A percentile compares a stretch with the other conserved stretches of the same genome.
These are phyloP conservation scores for Acromyrmex heyeri DNA, from an alignment of 1,140 invertebrate species.

Conservation along the genomic window DNA sequence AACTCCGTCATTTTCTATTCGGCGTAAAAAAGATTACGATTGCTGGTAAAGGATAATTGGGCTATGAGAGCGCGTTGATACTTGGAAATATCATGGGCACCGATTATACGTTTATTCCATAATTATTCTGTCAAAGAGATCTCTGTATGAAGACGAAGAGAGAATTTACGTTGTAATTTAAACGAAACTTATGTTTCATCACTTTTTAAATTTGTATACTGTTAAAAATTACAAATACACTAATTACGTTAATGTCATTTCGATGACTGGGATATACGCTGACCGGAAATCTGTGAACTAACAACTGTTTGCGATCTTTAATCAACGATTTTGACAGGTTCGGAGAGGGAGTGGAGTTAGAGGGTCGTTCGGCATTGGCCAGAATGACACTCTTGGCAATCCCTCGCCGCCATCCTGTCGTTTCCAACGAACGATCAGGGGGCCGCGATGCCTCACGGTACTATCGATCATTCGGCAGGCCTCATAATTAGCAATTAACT, in stretches of 20 bases:
- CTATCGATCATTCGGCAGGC: conserved; percentile 87
- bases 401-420: conserved; percentile 75
- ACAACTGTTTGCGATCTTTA: conserved; percentile 30
- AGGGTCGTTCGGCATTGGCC: conserved; percentile 60
- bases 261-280: not conserved
- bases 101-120: conserved; percentile 19
- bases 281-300: conserved; percentile 17
- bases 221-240: not conserved
- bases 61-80: conserved; percentile 19
- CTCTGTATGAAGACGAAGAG: not conserved
- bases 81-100: conserved; percentile 18
- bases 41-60: conserved; percentile 50
- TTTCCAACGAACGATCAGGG: conserved; percentile 78
- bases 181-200: not conserved
- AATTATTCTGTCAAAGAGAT: not conserved
- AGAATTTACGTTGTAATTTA: not conserved
- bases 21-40: conserved; percentile 51
- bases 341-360: conserved; percentile 39
- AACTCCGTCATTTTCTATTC: conserved; percentile 47
- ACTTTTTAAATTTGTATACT: not conserved
- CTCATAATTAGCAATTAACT: conserved; percentile 87
- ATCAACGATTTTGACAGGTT: conserved; percentile 68
- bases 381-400: conserved; percentile 85
- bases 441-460: conserved; percentile 81
- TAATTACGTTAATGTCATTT: not conserved